Base-by-base conservation (phyloP, 2,113 vertebrate genomes). In the Rhinopomastus cyanomelas region DNA sequence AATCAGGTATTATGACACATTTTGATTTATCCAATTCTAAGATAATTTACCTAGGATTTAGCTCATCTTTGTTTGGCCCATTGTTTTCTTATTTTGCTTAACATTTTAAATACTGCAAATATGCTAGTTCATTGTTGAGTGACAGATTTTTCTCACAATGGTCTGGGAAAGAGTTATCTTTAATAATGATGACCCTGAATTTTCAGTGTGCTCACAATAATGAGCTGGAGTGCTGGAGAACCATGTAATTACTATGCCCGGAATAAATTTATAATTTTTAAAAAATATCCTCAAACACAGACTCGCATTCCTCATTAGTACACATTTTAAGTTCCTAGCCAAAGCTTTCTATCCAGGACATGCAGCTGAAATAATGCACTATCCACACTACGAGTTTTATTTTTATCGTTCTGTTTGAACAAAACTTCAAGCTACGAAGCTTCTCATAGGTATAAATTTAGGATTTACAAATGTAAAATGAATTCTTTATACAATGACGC, bases 41-140 rank as follows among this genome's bases (percentile, higher is more conserved):
- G 53, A 5, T 37, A 52, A 42, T 87, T 87, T 57, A 81, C 53
- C n/a, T 57, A 12, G 16, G 71, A 30, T 75, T 85, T 64, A 51
- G 6, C 5, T 80, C 27, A 34, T 51, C 77, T 87, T n/a, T 68
- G 8, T 75, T 89, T 55, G 32, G 15, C 55, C 74, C 51, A 59
- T 16, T 84, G 37, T 69, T 89, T 89, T 42, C 71, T 69, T 61
- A 60, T 87, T 89, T 82, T 19, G 59, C 51, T 62, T 69, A 83
- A 48, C 68, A 53, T 77, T 89, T 76, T 82, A 89, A 89, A 73
- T 72, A 80, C n/a, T 48, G 15, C 53, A 89, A 72, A 66, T 18
- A 29, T 64, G 27, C n/a, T 83, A 69, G 42, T 55, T 90, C 13
- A 26, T 34, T 77, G 48, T 11, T 95, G 68, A 92, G 80, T 82